Percentiles rank a stretch among this genome's conserved stretches.
Conservation (phyloP, 2,113 vertebrate genomes). For the Microcebus griseorufus region DNA sequence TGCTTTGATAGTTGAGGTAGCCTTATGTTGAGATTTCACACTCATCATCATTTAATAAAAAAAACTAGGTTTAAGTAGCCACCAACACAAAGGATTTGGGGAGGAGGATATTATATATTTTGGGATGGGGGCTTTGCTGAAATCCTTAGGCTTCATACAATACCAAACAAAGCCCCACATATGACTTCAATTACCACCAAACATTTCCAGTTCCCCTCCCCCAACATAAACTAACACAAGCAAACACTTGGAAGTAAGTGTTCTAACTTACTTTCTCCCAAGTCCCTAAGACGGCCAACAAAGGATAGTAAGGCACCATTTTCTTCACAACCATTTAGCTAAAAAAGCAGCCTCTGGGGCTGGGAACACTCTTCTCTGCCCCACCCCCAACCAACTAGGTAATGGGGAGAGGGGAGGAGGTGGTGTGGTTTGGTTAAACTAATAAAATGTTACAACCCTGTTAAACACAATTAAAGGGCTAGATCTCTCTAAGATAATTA, state of each 20-base stretch:
- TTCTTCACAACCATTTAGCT: neutral
- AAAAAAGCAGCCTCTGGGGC: neutral
- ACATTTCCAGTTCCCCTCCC: constrained; percentile 69
- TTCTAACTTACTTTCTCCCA: constrained; percentile 67
- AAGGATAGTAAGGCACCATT: constrained; percentile 35
- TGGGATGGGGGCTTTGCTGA: neutral
- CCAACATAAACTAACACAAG: constrained; percentile 68
- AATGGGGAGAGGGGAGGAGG: neutral
- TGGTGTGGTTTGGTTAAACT: constrained; percentile 71
- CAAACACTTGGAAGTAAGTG: constrained; percentile 39
- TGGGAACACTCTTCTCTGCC: neutral
- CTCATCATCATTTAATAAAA: neutral
- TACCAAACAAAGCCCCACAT: constrained; percentile 67
- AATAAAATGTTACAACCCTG: constrained; percentile 79
- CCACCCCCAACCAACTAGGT: constrained; percentile 28
- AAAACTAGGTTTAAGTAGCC: neutral
- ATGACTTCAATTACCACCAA: constrained; percentile 78
- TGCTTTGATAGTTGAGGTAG: neutral
- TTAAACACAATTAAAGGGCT: constrained; percentile 81
- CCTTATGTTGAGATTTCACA: neutral
- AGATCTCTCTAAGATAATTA: constrained; percentile 79
- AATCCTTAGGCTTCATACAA: constrained; percentile 52
- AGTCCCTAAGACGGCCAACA: constrained; percentile 52
- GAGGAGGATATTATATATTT: constrained; percentile 10
- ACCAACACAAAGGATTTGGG: neutral